A percentile compares a stretch with the other conserved stretches of the same genome.
phyloP scores from a whole-genome alignment of 2,888 invertebrate species.

The Drosophila testacea region DNA sequence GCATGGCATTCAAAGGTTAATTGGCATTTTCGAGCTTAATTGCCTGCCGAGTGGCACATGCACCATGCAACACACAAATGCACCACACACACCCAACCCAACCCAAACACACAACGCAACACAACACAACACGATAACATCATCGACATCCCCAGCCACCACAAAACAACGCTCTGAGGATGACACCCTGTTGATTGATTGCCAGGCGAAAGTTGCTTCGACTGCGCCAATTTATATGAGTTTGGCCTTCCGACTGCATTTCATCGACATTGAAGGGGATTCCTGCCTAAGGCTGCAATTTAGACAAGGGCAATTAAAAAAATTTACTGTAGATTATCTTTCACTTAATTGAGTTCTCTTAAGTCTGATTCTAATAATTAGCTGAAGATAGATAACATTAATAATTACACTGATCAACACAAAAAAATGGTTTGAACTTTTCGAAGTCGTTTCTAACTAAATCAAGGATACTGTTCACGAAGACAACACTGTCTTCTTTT shows the following conservation, averaged over 20 bases:
- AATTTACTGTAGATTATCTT: neutral
- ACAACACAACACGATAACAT: conserved; percentile 48
- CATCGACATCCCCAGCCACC: conserved; percentile 51
- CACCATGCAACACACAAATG: conserved; percentile 31
- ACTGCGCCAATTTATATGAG: conserved; percentile 54
- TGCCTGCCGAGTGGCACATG: conserved; percentile 68
- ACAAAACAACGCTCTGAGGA: conserved; percentile 27
- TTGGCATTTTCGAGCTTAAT: conserved; percentile 78
- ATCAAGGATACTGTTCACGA: too few species aligned
- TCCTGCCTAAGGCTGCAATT: neutral
- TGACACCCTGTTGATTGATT: conserved; percentile 62
- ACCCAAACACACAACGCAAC: conserved; percentile 28
- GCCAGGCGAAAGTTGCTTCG: conserved; percentile 54
- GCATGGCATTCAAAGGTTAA: conserved; percentile 79
- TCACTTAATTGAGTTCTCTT: neutral
- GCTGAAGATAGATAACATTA: neutral
- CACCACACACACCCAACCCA: conserved; percentile 12
- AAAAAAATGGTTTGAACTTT: too few species aligned
- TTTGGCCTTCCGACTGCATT: conserved; percentile 1
- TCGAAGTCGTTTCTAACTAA: too few species aligned
- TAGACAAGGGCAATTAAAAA: neutral
- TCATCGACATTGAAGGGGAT: neutral
- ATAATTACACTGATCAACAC: neutral
- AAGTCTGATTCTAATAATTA: neutral
- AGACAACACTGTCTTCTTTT: too few species aligned